These are phyloP conservation scores for Blera fallax DNA, from an alignment of 2,888 invertebrate genomes.

Conservation along the genomic window DNA sequence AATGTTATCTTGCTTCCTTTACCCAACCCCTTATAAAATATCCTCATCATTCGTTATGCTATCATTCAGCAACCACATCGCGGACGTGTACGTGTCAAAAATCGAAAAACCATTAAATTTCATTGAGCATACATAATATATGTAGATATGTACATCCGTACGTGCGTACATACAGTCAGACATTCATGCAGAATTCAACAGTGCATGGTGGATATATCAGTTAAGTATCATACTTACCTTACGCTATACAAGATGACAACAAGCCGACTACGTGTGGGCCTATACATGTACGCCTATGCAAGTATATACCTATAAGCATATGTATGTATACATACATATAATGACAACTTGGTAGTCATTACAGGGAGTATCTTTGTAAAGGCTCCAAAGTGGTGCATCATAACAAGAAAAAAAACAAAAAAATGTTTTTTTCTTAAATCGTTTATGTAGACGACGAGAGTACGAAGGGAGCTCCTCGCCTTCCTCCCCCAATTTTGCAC, in stretches of 20 bases:
- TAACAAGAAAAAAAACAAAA: not conserved
- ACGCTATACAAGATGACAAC: not conserved
- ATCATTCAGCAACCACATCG: not conserved
- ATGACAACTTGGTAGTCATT: constrained; percentile 7
- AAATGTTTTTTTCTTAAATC: not conserved
- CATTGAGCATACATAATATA: constrained; percentile 7
- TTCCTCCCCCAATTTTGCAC: too few relatives aligned
- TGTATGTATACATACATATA: too few relatives aligned
- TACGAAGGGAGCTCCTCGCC: too few relatives aligned
- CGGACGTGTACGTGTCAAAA: constrained; percentile 19
- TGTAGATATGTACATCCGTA: not conserved
- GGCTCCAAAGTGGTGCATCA: not conserved
- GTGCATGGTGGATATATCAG: not conserved
- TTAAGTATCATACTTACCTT: not conserved
- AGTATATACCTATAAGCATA: too few relatives aligned
- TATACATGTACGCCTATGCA: not conserved
- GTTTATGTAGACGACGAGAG: not conserved
- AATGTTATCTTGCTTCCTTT: not conserved
- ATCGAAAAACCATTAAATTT: constrained; percentile 35
- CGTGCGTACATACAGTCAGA: not conserved
- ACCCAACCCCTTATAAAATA: not conserved
- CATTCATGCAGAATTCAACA: not conserved
- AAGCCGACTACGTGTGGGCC: not conserved
- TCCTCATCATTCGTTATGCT: not conserved
- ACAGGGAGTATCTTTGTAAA: not conserved